Conservation (phyloP, 1,140 invertebrate genomes). For the Nymphalis io region DNA sequence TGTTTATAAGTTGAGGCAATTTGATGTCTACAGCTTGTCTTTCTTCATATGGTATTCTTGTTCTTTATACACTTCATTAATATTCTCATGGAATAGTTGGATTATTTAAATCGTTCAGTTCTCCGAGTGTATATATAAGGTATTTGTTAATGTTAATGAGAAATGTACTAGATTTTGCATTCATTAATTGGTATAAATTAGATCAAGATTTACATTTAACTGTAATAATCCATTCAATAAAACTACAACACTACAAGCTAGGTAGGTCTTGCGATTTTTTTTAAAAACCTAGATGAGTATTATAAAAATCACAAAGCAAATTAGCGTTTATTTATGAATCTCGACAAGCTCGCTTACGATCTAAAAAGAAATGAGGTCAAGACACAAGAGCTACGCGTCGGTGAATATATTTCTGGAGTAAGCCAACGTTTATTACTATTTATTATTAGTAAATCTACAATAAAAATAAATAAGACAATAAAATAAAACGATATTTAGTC, state of each 20-base stretch:
- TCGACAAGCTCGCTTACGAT: slow-evolving; percentile 23
- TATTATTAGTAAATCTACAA: slow-evolving; percentile 24
- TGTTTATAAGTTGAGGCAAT: background rate
- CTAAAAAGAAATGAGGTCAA: slow-evolving; percentile 68
- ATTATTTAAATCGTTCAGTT: no score
- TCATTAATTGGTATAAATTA: no score
- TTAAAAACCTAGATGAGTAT: background rate
- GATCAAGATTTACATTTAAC: no score
- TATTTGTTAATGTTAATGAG: background rate
- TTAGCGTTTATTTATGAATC: slow-evolving; percentile 21
- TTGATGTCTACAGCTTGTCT: background rate
- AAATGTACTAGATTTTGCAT: no score
- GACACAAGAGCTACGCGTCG: slow-evolving; percentile 50
- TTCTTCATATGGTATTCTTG: background rate
- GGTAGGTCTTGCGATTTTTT: background rate
- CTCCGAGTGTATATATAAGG: no score
- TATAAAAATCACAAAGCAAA: slow-evolving; percentile 9
- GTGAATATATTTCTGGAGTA: slow-evolving; percentile 53
- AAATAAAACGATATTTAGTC: background rate
- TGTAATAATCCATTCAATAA: background rate
- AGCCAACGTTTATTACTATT: slow-evolving; percentile 32
- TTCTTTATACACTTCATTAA: background rate
- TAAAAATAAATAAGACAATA: slow-evolving; percentile 1
- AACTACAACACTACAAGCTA: no score
- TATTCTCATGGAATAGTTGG: no score